Conservation (phyloP, 2,113 vertebrate species). For the Macquaria australasica region DNA sequence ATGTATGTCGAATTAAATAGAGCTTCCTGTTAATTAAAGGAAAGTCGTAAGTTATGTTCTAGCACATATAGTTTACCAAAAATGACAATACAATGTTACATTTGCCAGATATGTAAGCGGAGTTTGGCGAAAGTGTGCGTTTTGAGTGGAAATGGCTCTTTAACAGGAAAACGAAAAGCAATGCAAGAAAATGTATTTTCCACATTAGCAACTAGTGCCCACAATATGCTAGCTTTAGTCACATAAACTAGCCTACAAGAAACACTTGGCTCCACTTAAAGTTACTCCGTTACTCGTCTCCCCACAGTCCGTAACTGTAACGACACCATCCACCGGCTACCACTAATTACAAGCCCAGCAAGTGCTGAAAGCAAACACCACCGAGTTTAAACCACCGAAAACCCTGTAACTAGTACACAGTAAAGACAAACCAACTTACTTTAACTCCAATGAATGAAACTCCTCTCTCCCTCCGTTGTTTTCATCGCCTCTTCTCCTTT, state of each 20-base stretch:
- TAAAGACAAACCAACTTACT: constrained; percentile 74
- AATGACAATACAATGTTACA: accelerated
- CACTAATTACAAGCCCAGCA: neutral
- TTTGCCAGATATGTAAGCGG: neutral
- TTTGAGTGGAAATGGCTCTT: neutral
- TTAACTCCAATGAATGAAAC: constrained; percentile 59
- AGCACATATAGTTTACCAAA: accelerated
- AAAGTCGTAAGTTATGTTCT: accelerated
- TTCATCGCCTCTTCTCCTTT: constrained; percentile 72
- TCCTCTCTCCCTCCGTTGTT: constrained; percentile 38
- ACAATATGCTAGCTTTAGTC: neutral
- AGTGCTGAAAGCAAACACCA: constrained; percentile 5
- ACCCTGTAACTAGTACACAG: neutral
- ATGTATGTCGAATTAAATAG: neutral
- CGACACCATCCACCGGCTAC: neutral
- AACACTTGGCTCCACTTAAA: neutral
- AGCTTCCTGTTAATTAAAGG: accelerated
- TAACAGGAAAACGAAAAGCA: neutral
- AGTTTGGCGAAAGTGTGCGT: neutral
- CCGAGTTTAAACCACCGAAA: neutral
- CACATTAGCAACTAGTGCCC: neutral
- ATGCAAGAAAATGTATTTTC: accelerated
- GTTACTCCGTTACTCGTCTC: neutral
- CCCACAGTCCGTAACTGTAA: neutral
- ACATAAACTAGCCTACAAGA: neutral